A percentile compares a stretch with the other conserved stretches of the same genome.
These are phyloP conservation scores for Bettongia penicillata DNA, from an alignment of 2,113 vertebrate species.

Conservation along the genomic window DNA sequence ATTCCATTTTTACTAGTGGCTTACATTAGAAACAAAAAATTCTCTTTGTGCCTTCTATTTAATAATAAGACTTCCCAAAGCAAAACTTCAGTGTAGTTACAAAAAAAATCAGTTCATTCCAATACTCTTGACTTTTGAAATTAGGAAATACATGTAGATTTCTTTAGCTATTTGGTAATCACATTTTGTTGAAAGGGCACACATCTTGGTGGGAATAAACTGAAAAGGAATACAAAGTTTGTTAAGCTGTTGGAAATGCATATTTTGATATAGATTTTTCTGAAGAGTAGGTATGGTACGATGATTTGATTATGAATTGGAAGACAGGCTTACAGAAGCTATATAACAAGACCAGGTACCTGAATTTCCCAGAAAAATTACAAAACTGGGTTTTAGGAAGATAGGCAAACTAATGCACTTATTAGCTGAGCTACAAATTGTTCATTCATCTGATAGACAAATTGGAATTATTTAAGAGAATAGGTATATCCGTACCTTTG, in stretches of 20 bases:
- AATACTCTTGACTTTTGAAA: background rate
- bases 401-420: background rate
- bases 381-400: background rate
- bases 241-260: background rate
- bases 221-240: background rate
- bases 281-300: background rate
- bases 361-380: background rate
- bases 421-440: background rate
- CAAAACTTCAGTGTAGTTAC: slow-evolving; percentile 27
- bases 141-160: background rate
- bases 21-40: slow-evolving; percentile 30
- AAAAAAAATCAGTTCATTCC: background rate
- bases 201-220: slow-evolving; percentile 7
- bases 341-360: background rate
- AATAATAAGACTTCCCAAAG: slow-evolving; percentile 30
- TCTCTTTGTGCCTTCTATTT: slow-evolving; percentile 4
- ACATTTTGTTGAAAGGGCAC: slow-evolving; percentile 29
- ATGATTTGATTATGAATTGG: background rate
- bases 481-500: background rate
- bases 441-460: background rate
- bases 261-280: background rate
- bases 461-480: background rate
- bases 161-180: background rate
- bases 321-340: background rate
- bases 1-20: slow-evolving; percentile 50